These are phyloP conservation scores for Telmatochromis bifrenatus DNA, from an alignment of 2,113 vertebrate genomes.

Conservation along the genomic window DNA sequence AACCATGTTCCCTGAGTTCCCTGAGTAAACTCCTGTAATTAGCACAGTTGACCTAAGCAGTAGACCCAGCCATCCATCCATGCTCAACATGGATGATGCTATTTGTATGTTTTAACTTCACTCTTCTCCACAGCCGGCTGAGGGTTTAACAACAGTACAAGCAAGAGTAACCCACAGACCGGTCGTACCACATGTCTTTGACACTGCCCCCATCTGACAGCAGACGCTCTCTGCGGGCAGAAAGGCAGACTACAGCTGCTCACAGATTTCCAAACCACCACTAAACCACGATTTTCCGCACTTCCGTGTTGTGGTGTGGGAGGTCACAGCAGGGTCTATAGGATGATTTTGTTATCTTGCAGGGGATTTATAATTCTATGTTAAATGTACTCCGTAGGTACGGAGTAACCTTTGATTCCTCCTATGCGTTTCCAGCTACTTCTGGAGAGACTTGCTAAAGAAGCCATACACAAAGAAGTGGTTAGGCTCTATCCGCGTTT, in stretches of 20 bases:
- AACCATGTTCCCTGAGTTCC: not conserved
- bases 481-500: not conserved
- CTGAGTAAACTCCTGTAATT: not conserved
- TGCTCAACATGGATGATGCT: not conserved
- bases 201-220: not conserved
- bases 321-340: not conserved
- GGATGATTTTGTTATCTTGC: not conserved
- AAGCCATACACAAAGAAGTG: not conserved
- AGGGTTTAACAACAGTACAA: not conserved
- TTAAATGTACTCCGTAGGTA: not conserved
- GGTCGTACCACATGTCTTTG: not conserved
- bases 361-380: not conserved
- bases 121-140: not conserved
- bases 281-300: not conserved
- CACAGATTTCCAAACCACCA: not conserved
- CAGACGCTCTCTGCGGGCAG: not conserved
- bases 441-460: not conserved
- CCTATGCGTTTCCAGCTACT: not conserved
- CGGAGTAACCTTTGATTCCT: not conserved
- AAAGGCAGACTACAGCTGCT: not conserved
- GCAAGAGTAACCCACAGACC: not conserved
- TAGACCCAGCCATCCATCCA: not conserved
- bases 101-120: not conserved
- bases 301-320: not conserved
- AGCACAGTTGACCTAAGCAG: not conserved